These are phyloP conservation scores for Drosophila aldrichi DNA, from an alignment of 2,888 invertebrate genomes.

Conservation along the genomic window DNA sequence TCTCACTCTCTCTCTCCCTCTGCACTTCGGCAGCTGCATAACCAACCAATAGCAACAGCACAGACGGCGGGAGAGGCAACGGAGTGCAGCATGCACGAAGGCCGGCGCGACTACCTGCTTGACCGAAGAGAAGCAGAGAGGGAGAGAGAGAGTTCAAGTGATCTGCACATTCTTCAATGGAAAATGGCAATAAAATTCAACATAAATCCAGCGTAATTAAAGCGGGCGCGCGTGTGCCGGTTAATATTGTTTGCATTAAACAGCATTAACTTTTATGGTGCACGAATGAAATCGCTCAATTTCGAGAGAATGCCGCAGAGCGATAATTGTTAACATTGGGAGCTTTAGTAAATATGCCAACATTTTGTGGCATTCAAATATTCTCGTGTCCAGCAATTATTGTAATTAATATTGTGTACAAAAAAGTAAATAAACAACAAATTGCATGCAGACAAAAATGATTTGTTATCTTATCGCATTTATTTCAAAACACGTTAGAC, in stretches of 20 bases:
- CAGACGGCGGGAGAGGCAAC: background rate
- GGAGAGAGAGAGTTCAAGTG: constrained; percentile 11
- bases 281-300: background rate
- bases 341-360: background rate
- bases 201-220: constrained; percentile 37
- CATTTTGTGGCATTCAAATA: background rate
- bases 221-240: constrained; percentile 49
- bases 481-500: constrained; percentile 35
- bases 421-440: constrained; percentile 5
- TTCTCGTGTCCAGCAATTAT: constrained; percentile 17
- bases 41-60: constrained; percentile 5
- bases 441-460: constrained; percentile 6
- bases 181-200: constrained; percentile 41
- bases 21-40: constrained; percentile 23
- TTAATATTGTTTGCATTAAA: constrained; percentile 33
- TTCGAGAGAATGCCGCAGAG: background rate
- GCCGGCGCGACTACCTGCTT: constrained; percentile 26
- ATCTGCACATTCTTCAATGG: constrained; percentile 51
- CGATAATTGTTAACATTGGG: background rate
- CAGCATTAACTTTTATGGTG: constrained; percentile 22
- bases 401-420: constrained; percentile 19
- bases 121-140: background rate
- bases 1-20: constrained; percentile 10
- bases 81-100: constrained; percentile 37
- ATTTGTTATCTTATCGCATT: constrained; percentile 39